Evolutionary conservation across 1,140 invertebrate species (phyloP).

Genomic region (roundworm (Caenorhabditis elegans)): DNA sequence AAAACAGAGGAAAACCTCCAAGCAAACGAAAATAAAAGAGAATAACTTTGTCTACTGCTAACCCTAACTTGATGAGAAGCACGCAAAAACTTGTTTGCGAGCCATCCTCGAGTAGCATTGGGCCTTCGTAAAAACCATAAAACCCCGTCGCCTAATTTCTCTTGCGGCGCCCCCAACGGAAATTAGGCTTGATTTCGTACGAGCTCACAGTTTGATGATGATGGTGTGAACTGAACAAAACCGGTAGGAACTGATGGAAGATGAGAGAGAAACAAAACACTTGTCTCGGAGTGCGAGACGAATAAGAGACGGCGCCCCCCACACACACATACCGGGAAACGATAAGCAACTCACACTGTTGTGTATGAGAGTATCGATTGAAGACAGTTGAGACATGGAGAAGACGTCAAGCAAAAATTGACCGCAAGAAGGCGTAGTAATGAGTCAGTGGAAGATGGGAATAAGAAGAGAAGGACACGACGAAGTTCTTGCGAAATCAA

Average conservation of each 20-base stretch:
- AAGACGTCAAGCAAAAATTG: background rate
- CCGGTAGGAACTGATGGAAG: background rate
- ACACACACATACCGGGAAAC: background rate
- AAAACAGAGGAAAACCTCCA: too few relatives aligned
- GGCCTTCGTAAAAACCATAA: slow-evolving; percentile 23
- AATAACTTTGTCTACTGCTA: background rate
- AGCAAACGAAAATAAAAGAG: too few relatives aligned
- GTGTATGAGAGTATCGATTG: background rate
- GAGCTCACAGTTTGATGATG: background rate
- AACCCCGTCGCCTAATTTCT: background rate
- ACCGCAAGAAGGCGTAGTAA: background rate
- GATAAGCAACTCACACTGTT: background rate
- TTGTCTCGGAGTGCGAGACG: background rate
- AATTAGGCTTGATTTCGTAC: background rate
- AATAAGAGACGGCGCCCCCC: background rate
- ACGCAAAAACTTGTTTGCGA: slow-evolving; percentile 8
- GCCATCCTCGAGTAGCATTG: background rate
- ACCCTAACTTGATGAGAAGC: background rate
- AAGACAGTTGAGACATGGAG: background rate
- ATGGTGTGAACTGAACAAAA: background rate
- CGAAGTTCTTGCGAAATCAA: slow-evolving; percentile 24
- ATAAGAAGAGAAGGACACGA: background rate
- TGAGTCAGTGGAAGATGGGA: background rate
- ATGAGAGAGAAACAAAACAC: background rate
- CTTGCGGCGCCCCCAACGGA: background rate